Evolutionary conservation across 2,797 vertebrate genomes (phyloP), one percentile per base, ranked within the genome.

Genomic region (Dromococcyx pavoninus): DNA sequence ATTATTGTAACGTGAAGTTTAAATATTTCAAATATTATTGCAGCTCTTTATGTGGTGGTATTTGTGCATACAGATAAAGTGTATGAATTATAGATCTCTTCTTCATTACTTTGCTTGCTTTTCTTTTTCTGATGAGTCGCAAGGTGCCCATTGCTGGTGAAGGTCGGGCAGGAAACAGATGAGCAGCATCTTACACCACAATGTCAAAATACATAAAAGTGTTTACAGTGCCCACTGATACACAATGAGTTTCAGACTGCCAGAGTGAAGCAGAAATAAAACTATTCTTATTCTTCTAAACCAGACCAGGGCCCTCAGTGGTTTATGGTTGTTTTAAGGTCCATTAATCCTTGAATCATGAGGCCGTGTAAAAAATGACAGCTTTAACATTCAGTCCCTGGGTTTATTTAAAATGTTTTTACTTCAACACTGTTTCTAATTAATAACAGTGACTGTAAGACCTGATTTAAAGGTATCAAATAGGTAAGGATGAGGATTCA

Each of bases 311-410:
- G 96, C 73, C 97, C 97, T 97, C 92, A 13, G 93, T 98, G 97
- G 94, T 98, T 98, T 98, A 98, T 97, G 97, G 95, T 97, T 97
- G 97, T 97, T 98, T 97, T 97, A 98, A 98, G 98, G 97, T 96
- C 97, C 97, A 97, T 98, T 98, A 98, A 98, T 98, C 96, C 91
- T 97, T 98, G 97, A 98, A 98, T 98, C 97, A 98, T 97, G 98
- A 98, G 97, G 96, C 97, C 76, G 66, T 97, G 97, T 98, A 94
- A 97, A 98, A 98, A 96, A 95, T 97, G 98, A 98, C 97, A 97
- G 97, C 95, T 97, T 97, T 98, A 97, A 96, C 96, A 97, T 96
- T 95, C 95, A 95, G 93, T 86, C 82, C 95, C 96, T 35, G 25
- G 85, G 96, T 97, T 98, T 98, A 96, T 97, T 97, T 98, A 96